Percentiles rank a stretch among this genome's conserved stretches.
Conservation (phyloP, 2,888 invertebrate genomes). For the Mythimna pallens region DNA sequence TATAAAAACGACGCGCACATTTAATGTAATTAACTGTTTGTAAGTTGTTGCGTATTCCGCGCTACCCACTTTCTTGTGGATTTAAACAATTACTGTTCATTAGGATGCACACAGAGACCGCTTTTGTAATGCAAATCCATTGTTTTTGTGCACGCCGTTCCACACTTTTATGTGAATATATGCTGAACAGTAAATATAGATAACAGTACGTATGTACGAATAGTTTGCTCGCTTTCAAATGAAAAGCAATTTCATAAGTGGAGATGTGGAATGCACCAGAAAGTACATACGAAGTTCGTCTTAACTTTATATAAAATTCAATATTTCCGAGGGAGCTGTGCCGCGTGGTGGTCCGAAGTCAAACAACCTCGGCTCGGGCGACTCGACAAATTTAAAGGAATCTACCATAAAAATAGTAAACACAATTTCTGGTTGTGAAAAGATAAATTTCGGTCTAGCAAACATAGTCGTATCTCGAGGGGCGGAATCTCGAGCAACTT, state of each 20-base stretch:
- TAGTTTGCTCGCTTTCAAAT: conserved; percentile 59
- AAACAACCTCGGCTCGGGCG: conserved; percentile 69
- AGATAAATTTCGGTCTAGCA: conserved; percentile 81
- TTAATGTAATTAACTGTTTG: conserved; percentile 78
- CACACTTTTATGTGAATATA: conserved; percentile 63
- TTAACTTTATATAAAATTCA: conserved; percentile 79
- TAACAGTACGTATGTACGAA: conserved; percentile 45
- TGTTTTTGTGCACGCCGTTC: conserved; percentile 75
- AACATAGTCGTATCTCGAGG: conserved; percentile 76
- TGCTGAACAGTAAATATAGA: conserved; percentile 60
- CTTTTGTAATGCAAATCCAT: conserved; percentile 84
- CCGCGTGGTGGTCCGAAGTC: conserved; percentile 65
- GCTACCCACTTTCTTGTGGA: conserved; percentile 78
- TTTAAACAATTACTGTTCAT: conserved; percentile 86
- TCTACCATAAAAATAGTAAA: conserved; percentile 83
- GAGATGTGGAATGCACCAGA: conserved; percentile 74
- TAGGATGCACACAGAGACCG: conserved; percentile 78
- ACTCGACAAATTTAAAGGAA: conserved; percentile 75
- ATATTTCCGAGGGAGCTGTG: conserved; percentile 71
- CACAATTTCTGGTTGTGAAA: conserved; percentile 81
- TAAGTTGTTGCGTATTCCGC: conserved; percentile 73
- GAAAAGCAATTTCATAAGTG: conserved; percentile 79
- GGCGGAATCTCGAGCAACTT: conserved; percentile 79
- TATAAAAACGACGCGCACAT: conserved; percentile 71
- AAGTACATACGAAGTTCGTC: conserved; percentile 63